phyloP scores from a whole-genome alignment of 2,113 vertebrate species.

The Epinephelus lanceolatus region DNA sequence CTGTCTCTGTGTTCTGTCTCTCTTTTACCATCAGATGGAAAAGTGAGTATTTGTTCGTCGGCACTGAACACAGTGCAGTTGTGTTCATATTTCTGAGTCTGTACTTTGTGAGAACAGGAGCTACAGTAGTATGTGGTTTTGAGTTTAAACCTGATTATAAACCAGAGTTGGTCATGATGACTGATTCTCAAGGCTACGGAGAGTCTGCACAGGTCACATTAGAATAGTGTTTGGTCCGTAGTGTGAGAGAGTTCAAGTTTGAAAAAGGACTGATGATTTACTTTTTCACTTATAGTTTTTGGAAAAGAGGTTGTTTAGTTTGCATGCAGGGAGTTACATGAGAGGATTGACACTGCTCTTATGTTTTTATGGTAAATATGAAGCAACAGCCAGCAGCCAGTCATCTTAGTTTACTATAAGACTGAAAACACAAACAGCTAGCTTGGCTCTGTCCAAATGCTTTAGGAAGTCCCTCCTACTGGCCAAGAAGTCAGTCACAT shows the following conservation, averaged over 20 bases:
- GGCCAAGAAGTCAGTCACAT: background rate
- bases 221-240: background rate
- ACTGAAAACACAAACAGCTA: background rate
- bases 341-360: background rate
- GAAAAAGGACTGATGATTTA: background rate
- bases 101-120: slow-evolving; percentile 28
- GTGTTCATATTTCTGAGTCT: slow-evolving; percentile 34
- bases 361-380: background rate
- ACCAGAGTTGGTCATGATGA: background rate
- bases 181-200: background rate
- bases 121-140: background rate
- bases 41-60: slow-evolving; percentile 36
- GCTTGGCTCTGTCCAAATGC: background rate
- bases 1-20: slow-evolving; percentile 40
- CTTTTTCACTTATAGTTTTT: background rate
- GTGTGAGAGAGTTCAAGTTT: background rate
- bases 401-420: background rate
- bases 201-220: background rate
- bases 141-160: background rate
- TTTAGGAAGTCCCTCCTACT: background rate
- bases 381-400: slow-evolving; percentile 1
- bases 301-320: background rate
- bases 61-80: background rate
- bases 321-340: background rate
- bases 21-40: slow-evolving; percentile 51